Conservation (phyloP, 2,797 vertebrate genomes). For the Micromesistius poutassou region DNA sequence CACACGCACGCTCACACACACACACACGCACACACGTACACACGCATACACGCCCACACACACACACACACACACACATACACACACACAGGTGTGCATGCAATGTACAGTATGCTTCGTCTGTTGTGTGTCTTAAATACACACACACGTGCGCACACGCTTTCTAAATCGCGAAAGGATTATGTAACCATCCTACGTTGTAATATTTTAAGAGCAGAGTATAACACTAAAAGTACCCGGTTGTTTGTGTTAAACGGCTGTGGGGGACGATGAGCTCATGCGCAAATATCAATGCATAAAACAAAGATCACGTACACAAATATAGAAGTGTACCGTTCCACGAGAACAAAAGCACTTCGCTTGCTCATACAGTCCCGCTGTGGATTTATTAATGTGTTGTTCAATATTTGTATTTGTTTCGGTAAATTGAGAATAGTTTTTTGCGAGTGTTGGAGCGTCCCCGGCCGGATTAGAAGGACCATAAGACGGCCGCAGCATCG, state of each 20-base stretch:
- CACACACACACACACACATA: background rate
- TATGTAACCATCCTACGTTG: background rate
- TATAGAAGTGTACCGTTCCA: background rate
- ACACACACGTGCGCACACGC: background rate
- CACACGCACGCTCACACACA: background rate
- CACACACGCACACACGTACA: background rate
- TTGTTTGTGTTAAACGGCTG: background rate
- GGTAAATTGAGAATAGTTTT: no score
- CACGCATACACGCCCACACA: background rate
- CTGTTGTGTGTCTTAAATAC: no score
- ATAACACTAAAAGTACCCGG: background rate
- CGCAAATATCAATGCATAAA: background rate
- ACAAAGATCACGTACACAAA: background rate
- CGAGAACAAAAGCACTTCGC: background rate
- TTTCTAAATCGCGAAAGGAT: background rate
- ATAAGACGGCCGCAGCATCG: no score
- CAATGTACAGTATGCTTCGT: no score
- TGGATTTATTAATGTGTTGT: background rate
- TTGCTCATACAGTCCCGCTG: background rate
- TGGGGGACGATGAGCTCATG: background rate
- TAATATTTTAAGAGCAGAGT: background rate
- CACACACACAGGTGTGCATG: no score
- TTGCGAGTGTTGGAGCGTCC: background rate
- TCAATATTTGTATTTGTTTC: no score
- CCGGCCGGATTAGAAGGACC: no score